A percentile compares a stretch with the other conserved stretches of the same genome.
Evolutionary conservation across 2,113 vertebrate species (phyloP).

Genomic region (Symphodus melops): DNA sequence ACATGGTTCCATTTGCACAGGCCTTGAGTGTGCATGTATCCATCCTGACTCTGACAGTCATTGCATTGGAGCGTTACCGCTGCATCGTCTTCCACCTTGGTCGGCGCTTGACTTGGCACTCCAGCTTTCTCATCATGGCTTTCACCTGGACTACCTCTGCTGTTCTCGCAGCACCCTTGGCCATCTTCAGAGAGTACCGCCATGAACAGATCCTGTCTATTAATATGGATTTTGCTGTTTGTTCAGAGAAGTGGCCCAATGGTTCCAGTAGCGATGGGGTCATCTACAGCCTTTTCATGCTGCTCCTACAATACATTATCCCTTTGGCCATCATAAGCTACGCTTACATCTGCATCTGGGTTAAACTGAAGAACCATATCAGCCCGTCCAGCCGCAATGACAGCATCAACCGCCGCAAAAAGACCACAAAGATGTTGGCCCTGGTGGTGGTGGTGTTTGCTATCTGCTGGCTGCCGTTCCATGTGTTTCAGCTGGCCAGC

Average conservation of each 20-base stretch:
- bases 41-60: constrained; percentile 90
- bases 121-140: constrained; percentile 89
- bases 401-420: constrained; percentile 86
- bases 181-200: constrained; percentile 92
- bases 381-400: constrained; percentile 88
- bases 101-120: constrained; percentile 86
- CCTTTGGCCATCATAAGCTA: constrained; percentile 91
- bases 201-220: constrained; percentile 89
- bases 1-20: constrained; percentile 91
- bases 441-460: constrained; percentile 92
- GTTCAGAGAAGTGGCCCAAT: constrained; percentile 92
- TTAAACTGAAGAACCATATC: constrained; percentile 91
- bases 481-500: constrained; percentile 90
- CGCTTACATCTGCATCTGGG: constrained; percentile 92
- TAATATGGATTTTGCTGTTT: constrained; percentile 88
- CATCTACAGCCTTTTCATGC: constrained; percentile 94
- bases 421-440: constrained; percentile 93
- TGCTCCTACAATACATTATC: constrained; percentile 90
- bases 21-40: constrained; percentile 93
- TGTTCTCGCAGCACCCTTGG: constrained; percentile 88
- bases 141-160: constrained; percentile 87
- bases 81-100: constrained; percentile 93
- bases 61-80: constrained; percentile 91
- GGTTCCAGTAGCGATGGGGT: constrained; percentile 87
- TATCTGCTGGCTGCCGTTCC: constrained; percentile 92